A percentile compares a stretch with the other conserved stretches of the same genome.
These are phyloP conservation scores for Callyntrura guangdongensis DNA, from an alignment of 2,888 invertebrate species.

Conservation along the genomic window DNA sequence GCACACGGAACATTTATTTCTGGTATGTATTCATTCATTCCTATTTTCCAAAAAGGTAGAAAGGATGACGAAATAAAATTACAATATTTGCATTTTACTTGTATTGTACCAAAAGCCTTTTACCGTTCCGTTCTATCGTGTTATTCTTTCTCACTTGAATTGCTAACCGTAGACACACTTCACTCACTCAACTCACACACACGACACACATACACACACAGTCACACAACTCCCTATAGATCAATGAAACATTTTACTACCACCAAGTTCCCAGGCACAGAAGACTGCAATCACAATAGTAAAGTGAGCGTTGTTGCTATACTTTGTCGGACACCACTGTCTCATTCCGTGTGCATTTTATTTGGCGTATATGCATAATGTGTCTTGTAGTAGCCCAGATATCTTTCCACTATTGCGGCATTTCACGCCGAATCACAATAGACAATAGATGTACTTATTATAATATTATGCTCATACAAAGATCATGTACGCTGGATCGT, in stretches of 20 bases:
- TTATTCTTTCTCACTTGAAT: slow-evolving; percentile 37
- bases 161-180: slow-evolving; percentile 70
- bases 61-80: slow-evolving; percentile 21
- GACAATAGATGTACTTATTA: not conserved
- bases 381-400: not conserved
- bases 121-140: slow-evolving; percentile 6
- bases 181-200: slow-evolving; percentile 63
- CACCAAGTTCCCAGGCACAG: slow-evolving; percentile 11
- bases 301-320: not conserved
- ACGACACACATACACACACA: no score
- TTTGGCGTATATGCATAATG: slow-evolving; percentile 2
- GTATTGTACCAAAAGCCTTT: slow-evolving; percentile 41
- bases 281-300: slow-evolving; percentile 6
- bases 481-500: not conserved
- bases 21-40: slow-evolving; percentile 15
- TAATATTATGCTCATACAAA: not conserved
- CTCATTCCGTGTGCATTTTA: slow-evolving; percentile 19
- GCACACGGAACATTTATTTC: not conserved
- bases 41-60: slow-evolving; percentile 12
- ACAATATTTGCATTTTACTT: slow-evolving; percentile 75
- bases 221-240: slow-evolving; percentile 69
- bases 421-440: not conserved
- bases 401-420: not conserved
- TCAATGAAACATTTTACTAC: slow-evolving; percentile 75
- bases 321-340: slow-evolving; percentile 28